Evolutionary conservation across 2,113 vertebrate species (phyloP).

Genomic region (Pygoscelis adeliae): DNA sequence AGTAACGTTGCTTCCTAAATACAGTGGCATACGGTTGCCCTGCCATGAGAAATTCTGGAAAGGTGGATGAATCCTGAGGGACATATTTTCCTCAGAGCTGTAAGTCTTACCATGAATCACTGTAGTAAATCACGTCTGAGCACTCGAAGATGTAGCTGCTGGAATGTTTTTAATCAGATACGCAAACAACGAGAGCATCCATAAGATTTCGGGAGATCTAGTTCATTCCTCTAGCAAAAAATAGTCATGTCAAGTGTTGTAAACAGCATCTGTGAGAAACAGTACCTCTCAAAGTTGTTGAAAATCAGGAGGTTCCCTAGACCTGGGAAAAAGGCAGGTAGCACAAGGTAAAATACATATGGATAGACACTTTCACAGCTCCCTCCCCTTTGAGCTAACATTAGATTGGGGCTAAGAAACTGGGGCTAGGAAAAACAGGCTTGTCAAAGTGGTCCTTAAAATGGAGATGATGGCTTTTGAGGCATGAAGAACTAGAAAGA

Average conservation of each 20-base stretch:
- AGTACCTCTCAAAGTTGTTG: not conserved
- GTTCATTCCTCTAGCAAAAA: conserved; percentile 45
- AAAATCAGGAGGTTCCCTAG: conserved; percentile 2
- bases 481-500: not conserved
- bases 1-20: not conserved
- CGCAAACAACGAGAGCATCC: conserved; percentile 5
- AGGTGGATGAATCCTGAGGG: conserved; percentile 31
- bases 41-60: conserved; percentile 41
- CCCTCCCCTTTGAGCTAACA: conserved; percentile 19
- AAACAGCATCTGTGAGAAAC: conserved; percentile 18
- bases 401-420: not conserved
- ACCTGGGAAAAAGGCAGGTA: not conserved
- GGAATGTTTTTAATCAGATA: conserved; percentile 26
- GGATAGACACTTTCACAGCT: not conserved
- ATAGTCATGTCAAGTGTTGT: not conserved
- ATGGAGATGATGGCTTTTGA: not conserved
- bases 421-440: not conserved
- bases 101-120: conserved; percentile 41
- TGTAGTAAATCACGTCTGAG: conserved; percentile 39
- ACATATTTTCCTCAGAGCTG: conserved; percentile 14
- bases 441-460: not conserved
- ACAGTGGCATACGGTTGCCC: not conserved
- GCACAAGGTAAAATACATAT: not conserved
- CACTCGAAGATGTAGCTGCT: conserved; percentile 12
- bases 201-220: not conserved